Evolutionary conservation across 2,113 vertebrate species (phyloP), one percentile per base, ranked within the genome.

Genomic region (Hippoglossus stenolepis): DNA sequence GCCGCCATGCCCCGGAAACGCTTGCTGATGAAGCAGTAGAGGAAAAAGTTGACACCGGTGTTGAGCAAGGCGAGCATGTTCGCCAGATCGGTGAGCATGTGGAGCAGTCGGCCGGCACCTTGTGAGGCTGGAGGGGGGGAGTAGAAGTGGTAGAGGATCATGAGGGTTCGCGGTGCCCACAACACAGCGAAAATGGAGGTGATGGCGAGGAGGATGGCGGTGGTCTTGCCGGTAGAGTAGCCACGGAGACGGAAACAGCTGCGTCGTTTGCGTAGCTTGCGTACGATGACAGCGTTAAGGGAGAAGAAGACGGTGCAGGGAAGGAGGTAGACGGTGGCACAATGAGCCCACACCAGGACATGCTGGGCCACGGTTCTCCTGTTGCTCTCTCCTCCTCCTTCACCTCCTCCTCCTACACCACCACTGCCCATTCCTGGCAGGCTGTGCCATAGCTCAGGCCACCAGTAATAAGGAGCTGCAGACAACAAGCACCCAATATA

Each of bases 1-100:
- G 96, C 95, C 0, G 97, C 97, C 96, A 98, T 97, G 58, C 95
- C 93, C 51, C 97, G 95, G 91, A 99, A 99, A 5, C 97, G 95
- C 93, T 97, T 97, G 94, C 97, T 99, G 86, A 99, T 98, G 92
- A 99, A 99, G 86, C 98, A 99, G 88, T 99, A 99, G 59, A 99
- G 95, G 93, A 99, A 99, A 95, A 98, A 99, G 89, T 99, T 99
- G 94, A 98, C 96, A 0, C 96, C 97, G 0, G 98, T 98, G 95
- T 99, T 99, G 73, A 99, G 95, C 67, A 99, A 90, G 0, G 98
- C 98, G 0, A 99, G 90, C 98, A 99, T 99, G 77, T 99, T 98
- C 26, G 98, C 97, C 1, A 99, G 56, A 51, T 99, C 97, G 0
- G 96, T 96, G 67, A 96, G 93, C 45, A 96, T 87, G 57, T 98